Evolutionary conservation across 2,888 invertebrate species (phyloP).

Genomic region (Atherix ibis): DNA sequence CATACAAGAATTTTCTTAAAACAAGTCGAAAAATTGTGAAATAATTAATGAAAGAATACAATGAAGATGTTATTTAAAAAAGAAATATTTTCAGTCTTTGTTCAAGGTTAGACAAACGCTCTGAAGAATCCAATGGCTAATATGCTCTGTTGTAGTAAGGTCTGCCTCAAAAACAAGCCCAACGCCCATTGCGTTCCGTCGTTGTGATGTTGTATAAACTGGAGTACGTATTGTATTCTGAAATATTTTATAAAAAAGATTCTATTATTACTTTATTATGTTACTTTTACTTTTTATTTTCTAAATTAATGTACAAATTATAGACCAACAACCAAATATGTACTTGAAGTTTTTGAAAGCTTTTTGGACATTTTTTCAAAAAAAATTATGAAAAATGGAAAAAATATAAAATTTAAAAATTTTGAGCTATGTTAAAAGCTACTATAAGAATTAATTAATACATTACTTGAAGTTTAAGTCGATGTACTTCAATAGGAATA

Average conservation of each 20-base stretch:
- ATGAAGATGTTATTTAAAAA: no score
- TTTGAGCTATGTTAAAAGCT: no score
- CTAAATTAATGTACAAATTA: no score
- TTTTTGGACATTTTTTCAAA: not conserved
- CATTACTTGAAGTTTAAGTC: slow-evolving; percentile 62
- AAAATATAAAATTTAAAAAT: slow-evolving; percentile 2
- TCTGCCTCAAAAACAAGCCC: slow-evolving; percentile 85
- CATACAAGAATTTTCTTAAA: no score
- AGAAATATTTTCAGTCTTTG: slow-evolving; percentile 54
- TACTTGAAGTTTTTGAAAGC: no score
- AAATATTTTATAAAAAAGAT: slow-evolving; percentile 6
- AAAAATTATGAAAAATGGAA: slow-evolving; percentile 4
- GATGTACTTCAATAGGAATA: slow-evolving; percentile 68
- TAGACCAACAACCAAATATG: no score
- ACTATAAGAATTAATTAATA: no score
- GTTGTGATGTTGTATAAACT: slow-evolving; percentile 74
- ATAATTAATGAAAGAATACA: no score
- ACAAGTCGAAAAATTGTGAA: no score
- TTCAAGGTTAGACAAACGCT: slow-evolving; percentile 80
- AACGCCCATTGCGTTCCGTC: slow-evolving; percentile 82
- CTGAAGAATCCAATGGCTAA: slow-evolving; percentile 80
- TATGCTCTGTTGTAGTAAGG: slow-evolving; percentile 63
- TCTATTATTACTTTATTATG: no score
- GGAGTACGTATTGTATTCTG: slow-evolving; percentile 79
- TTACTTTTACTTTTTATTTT: no score